phyloP scores from a whole-genome alignment of 2,888 invertebrate species.

The Xylota segnis region DNA sequence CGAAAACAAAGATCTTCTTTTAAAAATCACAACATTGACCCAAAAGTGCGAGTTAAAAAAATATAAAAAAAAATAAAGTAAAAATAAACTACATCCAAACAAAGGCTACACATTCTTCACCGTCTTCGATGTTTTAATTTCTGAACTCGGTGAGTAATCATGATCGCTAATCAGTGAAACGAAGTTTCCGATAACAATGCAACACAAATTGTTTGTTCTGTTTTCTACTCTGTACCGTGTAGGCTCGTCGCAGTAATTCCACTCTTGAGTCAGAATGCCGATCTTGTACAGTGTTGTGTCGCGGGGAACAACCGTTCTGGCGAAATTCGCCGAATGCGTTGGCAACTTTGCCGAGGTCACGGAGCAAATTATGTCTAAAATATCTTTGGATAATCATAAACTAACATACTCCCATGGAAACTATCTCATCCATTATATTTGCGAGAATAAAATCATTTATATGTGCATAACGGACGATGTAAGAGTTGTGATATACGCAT shows the following conservation, averaged over 20 bases:
- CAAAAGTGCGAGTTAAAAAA: not conserved
- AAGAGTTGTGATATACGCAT: slow-evolving; percentile 84
- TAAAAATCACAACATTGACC: slow-evolving; percentile 18
- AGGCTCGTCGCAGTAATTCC: slow-evolving; percentile 29
- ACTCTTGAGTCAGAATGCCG: slow-evolving; percentile 88
- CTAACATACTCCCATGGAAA: slow-evolving; percentile 97
- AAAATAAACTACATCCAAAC: slow-evolving; percentile 41
- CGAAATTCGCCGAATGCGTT: slow-evolving; percentile 95
- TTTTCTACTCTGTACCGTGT: slow-evolving; percentile 7
- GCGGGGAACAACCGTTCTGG: slow-evolving; percentile 92
- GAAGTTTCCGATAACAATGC: slow-evolving; percentile 34
- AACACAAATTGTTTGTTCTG: slow-evolving; percentile 4
- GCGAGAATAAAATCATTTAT: slow-evolving; percentile 94
- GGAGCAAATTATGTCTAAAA: slow-evolving; percentile 94
- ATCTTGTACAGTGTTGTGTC: slow-evolving; percentile 96
- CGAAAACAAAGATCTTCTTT: not conserved
- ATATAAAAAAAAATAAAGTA: slow-evolving; percentile 11
- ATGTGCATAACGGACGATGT: slow-evolving; percentile 98
- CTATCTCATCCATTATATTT: slow-evolving; percentile 96
- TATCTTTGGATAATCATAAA: slow-evolving; percentile 94
- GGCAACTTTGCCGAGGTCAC: slow-evolving; percentile 98
- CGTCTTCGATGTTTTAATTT: slow-evolving; percentile 60
- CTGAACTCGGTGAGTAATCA: slow-evolving; percentile 62
- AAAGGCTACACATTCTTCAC: slow-evolving; percentile 44
- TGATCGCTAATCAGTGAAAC: slow-evolving; percentile 16